A percentile compares a stretch with the other conserved stretches of the same genome.
Evolutionary conservation across 92 coral and sea anemone species (phyloP).

Genomic region (Blastomussa wellsi): DNA sequence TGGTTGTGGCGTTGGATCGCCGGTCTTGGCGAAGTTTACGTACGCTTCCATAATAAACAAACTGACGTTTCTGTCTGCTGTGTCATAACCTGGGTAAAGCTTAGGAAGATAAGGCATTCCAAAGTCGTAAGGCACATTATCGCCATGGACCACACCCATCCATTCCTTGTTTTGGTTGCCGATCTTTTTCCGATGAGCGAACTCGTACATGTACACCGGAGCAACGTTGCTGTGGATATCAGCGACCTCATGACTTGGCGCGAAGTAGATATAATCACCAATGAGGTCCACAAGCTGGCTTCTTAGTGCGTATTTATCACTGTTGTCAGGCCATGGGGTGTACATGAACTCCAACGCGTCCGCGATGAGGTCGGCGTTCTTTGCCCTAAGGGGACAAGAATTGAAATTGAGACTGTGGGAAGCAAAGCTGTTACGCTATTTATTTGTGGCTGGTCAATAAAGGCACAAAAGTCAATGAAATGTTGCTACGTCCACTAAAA

Average conservation of each 20-base stretch:
- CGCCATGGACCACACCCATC: constrained; percentile 37
- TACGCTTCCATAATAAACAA: constrained; percentile 35
- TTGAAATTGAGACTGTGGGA: too few species aligned
- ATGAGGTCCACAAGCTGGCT: constrained; percentile 42
- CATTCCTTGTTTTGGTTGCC: background rate
- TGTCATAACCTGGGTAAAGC: background rate
- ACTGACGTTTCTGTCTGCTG: constrained; percentile 58
- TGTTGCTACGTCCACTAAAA: too few species aligned
- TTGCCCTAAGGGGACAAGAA: background rate
- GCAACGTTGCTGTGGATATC: constrained; percentile 39
- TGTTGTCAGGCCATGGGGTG: constrained; percentile 48
- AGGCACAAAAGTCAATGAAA: too few species aligned
- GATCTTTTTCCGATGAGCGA: constrained; percentile 10
- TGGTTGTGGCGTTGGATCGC: constrained; percentile 50
- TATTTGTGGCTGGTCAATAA: too few species aligned
- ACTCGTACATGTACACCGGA: constrained; percentile 53
- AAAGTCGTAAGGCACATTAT: constrained; percentile 24
- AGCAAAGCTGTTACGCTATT: too few species aligned
- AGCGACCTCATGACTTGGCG: constrained; percentile 49
- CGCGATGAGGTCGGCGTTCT: constrained; percentile 30
- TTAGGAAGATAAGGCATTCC: background rate
- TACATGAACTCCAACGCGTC: constrained; percentile 59
- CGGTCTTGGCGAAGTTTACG: constrained; percentile 57
- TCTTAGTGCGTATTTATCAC: constrained; percentile 32
- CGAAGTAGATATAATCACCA: constrained; percentile 48